These are phyloP conservation scores for Lineus longissimus DNA, from an alignment of 1,140 invertebrate species.

Conservation along the genomic window DNA sequence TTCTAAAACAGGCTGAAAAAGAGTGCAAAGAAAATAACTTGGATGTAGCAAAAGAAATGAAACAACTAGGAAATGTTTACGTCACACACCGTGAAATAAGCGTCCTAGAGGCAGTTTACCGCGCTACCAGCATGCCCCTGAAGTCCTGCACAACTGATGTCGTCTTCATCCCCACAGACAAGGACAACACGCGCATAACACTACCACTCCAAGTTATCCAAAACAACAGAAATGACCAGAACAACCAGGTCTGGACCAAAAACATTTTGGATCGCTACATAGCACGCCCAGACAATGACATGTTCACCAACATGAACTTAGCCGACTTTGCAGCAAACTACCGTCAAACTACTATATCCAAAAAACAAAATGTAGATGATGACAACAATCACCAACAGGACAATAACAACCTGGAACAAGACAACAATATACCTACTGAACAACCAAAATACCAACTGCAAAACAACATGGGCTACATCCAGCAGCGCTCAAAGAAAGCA, in stretches of 20 bases:
- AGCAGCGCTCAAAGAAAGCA: slow-evolving; percentile 10
- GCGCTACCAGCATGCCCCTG: slow-evolving; percentile 9
- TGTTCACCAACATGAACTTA: slow-evolving; percentile 16
- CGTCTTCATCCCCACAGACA: slow-evolving; percentile 1
- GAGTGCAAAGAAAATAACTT: slow-evolving; percentile 18
- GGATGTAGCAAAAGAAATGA: slow-evolving; percentile 11
- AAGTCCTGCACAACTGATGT: slow-evolving; percentile 15
- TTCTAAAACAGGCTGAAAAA: slow-evolving; percentile 11
- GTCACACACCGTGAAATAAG: slow-evolving; percentile 16
- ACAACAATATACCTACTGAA: too few species aligned
- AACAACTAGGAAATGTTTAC: slow-evolving; percentile 16
- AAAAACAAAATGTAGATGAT: slow-evolving; percentile 2
- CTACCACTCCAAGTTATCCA: slow-evolving; percentile 6
- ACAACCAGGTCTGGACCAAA: slow-evolving; percentile 13
- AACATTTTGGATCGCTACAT: slow-evolving; percentile 11
- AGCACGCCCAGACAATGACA: slow-evolving; percentile 6
- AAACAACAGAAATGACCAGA: slow-evolving; percentile 3
- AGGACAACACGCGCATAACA: background rate
- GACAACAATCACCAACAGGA: too few species aligned
- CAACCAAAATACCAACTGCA: slow-evolving; percentile 10
- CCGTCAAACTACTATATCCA: too few species aligned
- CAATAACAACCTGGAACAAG: too few species aligned
- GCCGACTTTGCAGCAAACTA: slow-evolving; percentile 19
- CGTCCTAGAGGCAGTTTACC: slow-evolving; percentile 17
- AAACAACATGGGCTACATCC: slow-evolving; percentile 16